Base-by-base conservation (phyloP, 2,888 invertebrate species). In the Aquatica leii region DNA sequence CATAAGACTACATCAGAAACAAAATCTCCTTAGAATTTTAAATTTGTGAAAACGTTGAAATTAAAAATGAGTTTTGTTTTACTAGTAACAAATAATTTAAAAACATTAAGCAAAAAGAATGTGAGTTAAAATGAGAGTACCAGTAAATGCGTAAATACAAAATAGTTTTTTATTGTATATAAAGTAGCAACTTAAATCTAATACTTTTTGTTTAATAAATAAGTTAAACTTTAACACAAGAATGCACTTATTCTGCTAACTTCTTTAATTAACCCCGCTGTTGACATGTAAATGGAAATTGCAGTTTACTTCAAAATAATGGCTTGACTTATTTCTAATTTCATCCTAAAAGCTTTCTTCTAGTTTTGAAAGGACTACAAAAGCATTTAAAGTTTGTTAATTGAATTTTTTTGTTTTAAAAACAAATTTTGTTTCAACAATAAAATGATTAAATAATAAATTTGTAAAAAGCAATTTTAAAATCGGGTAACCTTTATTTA, bases 201-300 rank as follows among this genome's bases (percentile, higher is more conserved):
- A 60, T 60, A 65, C 61, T 58, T 56, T 61, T 52, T 50, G 20
- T 61, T 58, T 60, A 65, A 65, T 59, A 65, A 65, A 61, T 61
- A 59, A 53, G 53, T 65, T 57, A 51, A 57, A 65, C 61, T 65
- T 43, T 65, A 63, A 65, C 65, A 65, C 61, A 65, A 65, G 65
- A 65, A 65, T 65, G 65, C 65, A 65, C 65, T 65, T 65, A 65
- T 65, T 65, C 65, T 54, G 52, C 65, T 65, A 65, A 65, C 65
- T 65, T 65, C 65, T 65, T 65, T 65, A 65, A 65, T 65, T 65
- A 65, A 65, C 53, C 56, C 52, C 57, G 57, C 56, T 65, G 65
- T 65, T 65, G 65, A 65, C 65, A 65, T 65, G 65, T 65, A 65
- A 65, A 65, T 65, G 65, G 65, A 65, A 61, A 65, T 65, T 65